Percentiles rank a stretch among this genome's conserved stretches.
These are phyloP conservation scores for Campylorhamphus procurvoides DNA, from an alignment of 2,113 vertebrate genomes.

Conservation along the genomic window DNA sequence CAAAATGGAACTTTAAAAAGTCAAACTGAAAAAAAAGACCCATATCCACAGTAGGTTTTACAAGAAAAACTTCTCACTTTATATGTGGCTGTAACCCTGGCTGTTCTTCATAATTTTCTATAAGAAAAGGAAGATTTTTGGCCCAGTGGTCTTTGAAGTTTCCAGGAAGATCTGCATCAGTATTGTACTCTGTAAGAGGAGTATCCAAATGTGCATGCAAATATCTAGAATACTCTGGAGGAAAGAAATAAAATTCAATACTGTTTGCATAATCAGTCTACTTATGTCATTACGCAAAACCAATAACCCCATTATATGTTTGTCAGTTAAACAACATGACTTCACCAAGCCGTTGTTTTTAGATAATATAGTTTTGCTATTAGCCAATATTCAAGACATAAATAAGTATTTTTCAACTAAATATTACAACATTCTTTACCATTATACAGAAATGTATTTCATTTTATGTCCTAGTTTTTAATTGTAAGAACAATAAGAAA, in stretches of 20 bases:
- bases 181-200: conserved; percentile 91
- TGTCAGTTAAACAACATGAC: neutral
- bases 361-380: neutral
- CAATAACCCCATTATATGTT: neutral
- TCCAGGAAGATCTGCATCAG: conserved; percentile 90
- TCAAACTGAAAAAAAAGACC: neutral
- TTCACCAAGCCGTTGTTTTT: neutral
- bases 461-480: neutral
- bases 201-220: conserved; percentile 94
- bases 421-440: neutral
- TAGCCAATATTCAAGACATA: neutral
- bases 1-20: neutral
- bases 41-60: neutral
- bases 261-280: neutral
- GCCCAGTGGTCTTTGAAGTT: conserved; percentile 99
- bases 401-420: neutral
- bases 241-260: neutral
- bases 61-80: conserved; percentile 77
- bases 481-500: neutral
- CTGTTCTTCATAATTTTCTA: conserved; percentile 98
- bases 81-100: conserved; percentile 96
- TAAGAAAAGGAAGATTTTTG: conserved; percentile 95
- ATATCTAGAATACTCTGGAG: conserved; percentile 93
- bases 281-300: neutral
- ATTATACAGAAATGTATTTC: neutral